Evolutionary conservation across 2,113 vertebrate species (phyloP), one percentile per base, ranked within the genome.

Genomic region (Xiphophorus couchianus): DNA sequence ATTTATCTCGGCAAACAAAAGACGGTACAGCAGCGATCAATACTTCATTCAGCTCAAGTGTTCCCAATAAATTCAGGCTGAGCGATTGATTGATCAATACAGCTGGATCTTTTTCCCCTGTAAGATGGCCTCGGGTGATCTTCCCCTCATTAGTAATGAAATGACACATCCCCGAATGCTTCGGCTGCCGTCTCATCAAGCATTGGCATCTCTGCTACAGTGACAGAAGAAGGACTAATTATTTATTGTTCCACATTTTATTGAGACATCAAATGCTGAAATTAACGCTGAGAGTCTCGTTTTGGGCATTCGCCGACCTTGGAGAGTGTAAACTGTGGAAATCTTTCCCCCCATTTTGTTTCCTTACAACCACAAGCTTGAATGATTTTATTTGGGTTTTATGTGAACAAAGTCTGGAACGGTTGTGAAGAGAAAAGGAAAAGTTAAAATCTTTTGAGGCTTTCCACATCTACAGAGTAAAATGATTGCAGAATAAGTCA

Each of bases 41-140:
- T 93, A 86, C 68, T 80, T 86, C 82, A 86, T 89, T 89, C 87
- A 84, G 80, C 83, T 91, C 76, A 89, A 89, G 84, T 87, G 88
- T 85, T 84, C 48, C 77, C 82, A 71, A 84, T 90, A 89, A 86
- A 91, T 81, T 80, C 83, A 66, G 78, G 70, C 73, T 61, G 73
- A 17, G 19, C n/a, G 39, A 85, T 77, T 66, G 74, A 74, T 69
- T 51, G 77, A 90, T 91, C 87, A 44, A 92, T 89, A 68, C 0
- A 0, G 44, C 51, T n/a, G 31, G 65, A 62, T 79, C 64, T 73
- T 78, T 82, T 79, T 76, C 78, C 69, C 68, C 78, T 63, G 65
- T 17, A 54, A 75, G 74, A 71, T 42, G 39, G 72, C 65, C 71
- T 80, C 48, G 71, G 78, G 74, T 31, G 27, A 78, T 85, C 78